These are phyloP conservation scores for Drosophila novamexicana DNA, from an alignment of 1,140 invertebrate genomes.

Conservation along the genomic window DNA sequence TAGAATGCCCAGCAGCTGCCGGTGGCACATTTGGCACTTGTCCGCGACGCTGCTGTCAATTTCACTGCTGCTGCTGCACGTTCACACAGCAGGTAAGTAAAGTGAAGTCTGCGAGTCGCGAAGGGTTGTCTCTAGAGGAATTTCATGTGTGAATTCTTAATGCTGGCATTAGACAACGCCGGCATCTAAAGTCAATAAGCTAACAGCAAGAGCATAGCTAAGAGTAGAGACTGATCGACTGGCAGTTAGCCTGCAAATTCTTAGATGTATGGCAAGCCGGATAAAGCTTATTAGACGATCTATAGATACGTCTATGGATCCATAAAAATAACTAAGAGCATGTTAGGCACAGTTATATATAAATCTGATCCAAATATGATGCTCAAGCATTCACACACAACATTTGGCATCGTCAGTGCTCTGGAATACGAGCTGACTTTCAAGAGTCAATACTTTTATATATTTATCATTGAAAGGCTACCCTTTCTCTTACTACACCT, in stretches of 20 bases:
- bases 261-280: no score
- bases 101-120: neutral
- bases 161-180: conserved; percentile 25
- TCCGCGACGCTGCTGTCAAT: conserved; percentile 46
- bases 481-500: no score
- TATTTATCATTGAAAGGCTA: no score
- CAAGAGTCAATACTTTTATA: no score
- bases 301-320: no score
- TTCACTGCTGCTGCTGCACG: conserved; percentile 54
- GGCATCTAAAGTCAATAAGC: conserved; percentile 24
- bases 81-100: conserved; percentile 64
- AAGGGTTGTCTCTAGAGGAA: conserved; percentile 42
- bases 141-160: conserved; percentile 65
- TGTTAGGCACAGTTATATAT: no score
- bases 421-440: no score
- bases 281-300: no score
- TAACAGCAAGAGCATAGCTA: neutral
- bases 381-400: no score
- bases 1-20: conserved; percentile 56
- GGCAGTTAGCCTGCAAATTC: neutral
- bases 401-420: no score
- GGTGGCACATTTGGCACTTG: conserved; percentile 60
- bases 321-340: no score
- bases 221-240: neutral
- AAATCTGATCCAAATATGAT: no score